Conservation (phyloP, 2,113 vertebrate species). For the Galemys pyrenaicus region DNA sequence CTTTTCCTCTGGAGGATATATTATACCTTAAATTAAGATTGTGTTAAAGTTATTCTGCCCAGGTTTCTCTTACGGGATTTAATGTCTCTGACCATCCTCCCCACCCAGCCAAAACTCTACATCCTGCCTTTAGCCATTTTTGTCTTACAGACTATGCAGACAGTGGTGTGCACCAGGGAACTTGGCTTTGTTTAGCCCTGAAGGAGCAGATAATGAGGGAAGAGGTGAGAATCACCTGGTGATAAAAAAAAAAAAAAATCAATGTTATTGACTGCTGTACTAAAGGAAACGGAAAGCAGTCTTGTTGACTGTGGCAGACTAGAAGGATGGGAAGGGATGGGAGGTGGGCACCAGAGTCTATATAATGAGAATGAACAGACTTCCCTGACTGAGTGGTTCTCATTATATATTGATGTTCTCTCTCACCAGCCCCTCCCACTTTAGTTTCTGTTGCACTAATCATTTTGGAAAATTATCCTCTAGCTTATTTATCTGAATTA, state of each 20-base stretch:
- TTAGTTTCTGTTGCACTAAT: neutral
- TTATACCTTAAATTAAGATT: conserved; percentile 25
- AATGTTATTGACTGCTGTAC: conserved; percentile 60
- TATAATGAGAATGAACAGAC: neutral
- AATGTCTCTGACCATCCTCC: neutral
- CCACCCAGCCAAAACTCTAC: neutral
- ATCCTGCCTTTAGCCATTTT: conserved; percentile 58
- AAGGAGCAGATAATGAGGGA: conserved; percentile 69
- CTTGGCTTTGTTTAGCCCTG: conserved; percentile 69
- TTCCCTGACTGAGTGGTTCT: neutral
- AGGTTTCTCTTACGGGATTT: neutral
- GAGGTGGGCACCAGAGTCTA: neutral
- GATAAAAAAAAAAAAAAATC: conserved; percentile 60
- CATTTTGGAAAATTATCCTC: conserved; percentile 1
- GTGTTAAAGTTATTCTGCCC: conserved; percentile 46
- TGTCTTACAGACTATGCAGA: conserved; percentile 30
- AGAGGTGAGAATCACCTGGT: conserved; percentile 67
- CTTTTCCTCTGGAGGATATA: conserved; percentile 52
- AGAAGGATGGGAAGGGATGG: neutral
- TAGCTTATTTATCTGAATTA: neutral
- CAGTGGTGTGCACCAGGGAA: neutral
- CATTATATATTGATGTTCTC: neutral
- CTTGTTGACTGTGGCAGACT: neutral
- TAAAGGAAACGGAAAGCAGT: conserved; percentile 32
- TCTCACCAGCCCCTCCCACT: neutral